Conservation (phyloP, 1,140 invertebrate species). For the Drosophila arawakana region DNA sequence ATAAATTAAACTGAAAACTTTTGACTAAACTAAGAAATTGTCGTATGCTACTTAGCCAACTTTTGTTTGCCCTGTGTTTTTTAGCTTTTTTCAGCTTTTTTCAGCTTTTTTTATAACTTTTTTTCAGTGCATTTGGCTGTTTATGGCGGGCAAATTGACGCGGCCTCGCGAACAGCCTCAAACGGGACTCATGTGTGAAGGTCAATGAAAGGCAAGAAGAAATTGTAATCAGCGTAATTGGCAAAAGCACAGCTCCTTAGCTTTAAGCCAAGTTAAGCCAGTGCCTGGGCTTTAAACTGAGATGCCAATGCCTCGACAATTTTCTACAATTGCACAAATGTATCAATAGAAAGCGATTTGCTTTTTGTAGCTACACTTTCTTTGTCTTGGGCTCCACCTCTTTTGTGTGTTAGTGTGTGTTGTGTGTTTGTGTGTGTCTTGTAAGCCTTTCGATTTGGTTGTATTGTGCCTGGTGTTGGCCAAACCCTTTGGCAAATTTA, state of each 20-base stretch:
- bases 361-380: background rate
- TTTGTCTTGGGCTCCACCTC: slow-evolving; percentile 29
- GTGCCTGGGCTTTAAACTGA: slow-evolving; percentile 30
- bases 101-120: no score
- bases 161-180: slow-evolving; percentile 19
- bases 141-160: slow-evolving; percentile 43
- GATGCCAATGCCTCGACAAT: slow-evolving; percentile 33
- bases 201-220: slow-evolving; percentile 62
- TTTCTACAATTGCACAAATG: slow-evolving; percentile 47
- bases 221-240: slow-evolving; percentile 39
- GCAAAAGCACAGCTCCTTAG: slow-evolving; percentile 11
- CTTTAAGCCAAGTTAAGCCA: slow-evolving; percentile 40
- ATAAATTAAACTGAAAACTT: no score
- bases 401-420: slow-evolving; percentile 26
- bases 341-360: slow-evolving; percentile 27
- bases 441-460: slow-evolving; percentile 60
- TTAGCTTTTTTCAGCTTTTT: no score
- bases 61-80: no score
- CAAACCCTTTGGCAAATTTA: slow-evolving; percentile 63
- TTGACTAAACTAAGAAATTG: no score
- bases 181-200: slow-evolving; percentile 53
- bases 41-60: no score
- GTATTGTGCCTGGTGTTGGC: slow-evolving; percentile 2
- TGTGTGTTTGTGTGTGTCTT: background rate
- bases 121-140: slow-evolving; percentile 9